These are phyloP conservation scores for Rhinichthys klamathensis DNA, from an alignment of 2,113 vertebrate species.

Conservation along the genomic window DNA sequence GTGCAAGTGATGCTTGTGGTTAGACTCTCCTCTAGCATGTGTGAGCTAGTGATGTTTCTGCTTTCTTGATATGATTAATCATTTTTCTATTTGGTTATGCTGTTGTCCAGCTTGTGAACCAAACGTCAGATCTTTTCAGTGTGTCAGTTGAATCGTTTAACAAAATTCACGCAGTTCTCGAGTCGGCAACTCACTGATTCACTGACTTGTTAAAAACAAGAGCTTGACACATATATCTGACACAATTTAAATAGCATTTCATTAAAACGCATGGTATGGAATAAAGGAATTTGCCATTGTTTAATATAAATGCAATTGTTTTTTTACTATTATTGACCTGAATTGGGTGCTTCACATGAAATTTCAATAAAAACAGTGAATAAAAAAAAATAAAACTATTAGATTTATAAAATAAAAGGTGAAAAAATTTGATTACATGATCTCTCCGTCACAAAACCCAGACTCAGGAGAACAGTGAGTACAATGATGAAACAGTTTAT, in stretches of 20 bases:
- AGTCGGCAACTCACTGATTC: background rate
- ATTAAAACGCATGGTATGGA: background rate
- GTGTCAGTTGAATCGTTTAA: background rate
- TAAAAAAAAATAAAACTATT: too few species aligned
- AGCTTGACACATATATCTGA: background rate
- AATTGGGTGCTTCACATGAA: too few species aligned
- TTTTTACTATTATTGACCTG: too few species aligned
- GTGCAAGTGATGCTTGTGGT: slow-evolving; percentile 11
- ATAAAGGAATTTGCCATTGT: background rate
- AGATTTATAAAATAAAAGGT: too few species aligned
- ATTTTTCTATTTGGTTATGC: background rate
- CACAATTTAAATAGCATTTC: background rate
- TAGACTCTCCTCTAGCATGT: background rate
- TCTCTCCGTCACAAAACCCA: too few species aligned
- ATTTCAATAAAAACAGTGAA: too few species aligned
- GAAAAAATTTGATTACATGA: too few species aligned
- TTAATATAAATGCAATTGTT: too few species aligned
- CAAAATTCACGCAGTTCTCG: background rate
- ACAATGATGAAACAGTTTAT: too few species aligned
- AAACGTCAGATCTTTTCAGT: background rate
- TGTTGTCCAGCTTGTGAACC: background rate
- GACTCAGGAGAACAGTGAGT: too few species aligned
- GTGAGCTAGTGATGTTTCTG: background rate
- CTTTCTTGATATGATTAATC: background rate
- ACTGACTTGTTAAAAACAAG: background rate